Evolutionary conservation across 2,797 vertebrate species (phyloP).

Genomic region (Lutjanus campechanus): DNA sequence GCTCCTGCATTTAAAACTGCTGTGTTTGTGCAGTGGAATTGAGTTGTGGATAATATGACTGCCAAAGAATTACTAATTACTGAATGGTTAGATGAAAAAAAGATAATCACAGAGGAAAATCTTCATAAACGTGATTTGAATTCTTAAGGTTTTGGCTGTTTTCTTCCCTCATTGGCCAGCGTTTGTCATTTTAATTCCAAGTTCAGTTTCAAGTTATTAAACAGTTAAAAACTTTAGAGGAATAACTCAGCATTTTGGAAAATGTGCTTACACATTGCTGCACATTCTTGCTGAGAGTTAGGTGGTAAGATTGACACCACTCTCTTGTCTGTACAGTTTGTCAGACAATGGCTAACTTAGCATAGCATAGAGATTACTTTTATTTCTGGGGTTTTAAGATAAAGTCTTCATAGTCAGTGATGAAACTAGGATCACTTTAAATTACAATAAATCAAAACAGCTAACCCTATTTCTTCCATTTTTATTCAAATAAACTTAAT

Average conservation of each 20-base stretch:
- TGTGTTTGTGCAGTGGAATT: conserved; percentile 7
- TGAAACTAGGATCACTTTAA: too few relatives aligned
- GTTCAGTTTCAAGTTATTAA: neutral
- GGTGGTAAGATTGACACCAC: accelerated
- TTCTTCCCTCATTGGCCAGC: neutral
- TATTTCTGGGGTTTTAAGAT: too few relatives aligned
- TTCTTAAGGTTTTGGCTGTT: conserved; percentile 7
- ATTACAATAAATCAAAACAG: too few relatives aligned
- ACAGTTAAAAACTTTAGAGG: neutral
- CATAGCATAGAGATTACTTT: too few relatives aligned
- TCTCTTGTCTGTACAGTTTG: too few relatives aligned
- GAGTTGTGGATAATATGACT: neutral
- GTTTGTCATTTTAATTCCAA: conserved; percentile 2
- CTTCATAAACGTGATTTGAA: neutral
- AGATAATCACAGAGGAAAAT: conserved; percentile 13
- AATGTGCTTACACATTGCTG: neutral
- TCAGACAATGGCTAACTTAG: too few relatives aligned
- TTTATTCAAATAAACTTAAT: too few relatives aligned
- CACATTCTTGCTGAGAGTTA: neutral
- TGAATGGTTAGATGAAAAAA: conserved; percentile 10
- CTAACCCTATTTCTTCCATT: too few relatives aligned
- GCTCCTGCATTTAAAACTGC: conserved; percentile 21
- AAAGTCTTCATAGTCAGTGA: too few relatives aligned
- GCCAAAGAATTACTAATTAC: conserved; percentile 6
- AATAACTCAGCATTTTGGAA: neutral